These are phyloP conservation scores for Plecturocebus donacophilus DNA, from an alignment of 2,113 vertebrate genomes.

Conservation along the genomic window DNA sequence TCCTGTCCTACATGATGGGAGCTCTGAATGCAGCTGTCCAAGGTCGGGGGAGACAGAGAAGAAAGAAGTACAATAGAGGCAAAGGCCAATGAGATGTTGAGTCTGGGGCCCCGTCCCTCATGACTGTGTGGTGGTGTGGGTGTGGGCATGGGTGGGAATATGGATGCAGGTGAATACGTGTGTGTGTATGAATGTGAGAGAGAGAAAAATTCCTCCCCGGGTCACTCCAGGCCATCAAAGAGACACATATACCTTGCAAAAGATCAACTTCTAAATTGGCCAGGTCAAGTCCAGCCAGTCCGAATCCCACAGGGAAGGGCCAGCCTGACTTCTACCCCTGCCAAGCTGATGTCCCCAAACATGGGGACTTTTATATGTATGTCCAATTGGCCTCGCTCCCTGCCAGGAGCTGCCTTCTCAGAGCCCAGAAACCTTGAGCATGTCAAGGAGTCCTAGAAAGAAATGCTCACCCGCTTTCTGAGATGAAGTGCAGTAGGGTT, in stretches of 20 bases:
- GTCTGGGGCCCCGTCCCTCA: accelerated
- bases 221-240: neutral
- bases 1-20: neutral
- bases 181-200: neutral
- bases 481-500: neutral
- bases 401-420: neutral
- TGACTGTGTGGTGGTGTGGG: neutral
- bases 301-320: neutral
- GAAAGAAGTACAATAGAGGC: neutral
- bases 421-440: neutral
- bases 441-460: neutral
- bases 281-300: neutral
- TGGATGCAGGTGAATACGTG: no score
- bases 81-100: neutral
- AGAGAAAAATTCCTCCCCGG: neutral
- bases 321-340: neutral
- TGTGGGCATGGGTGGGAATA: no score
- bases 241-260: neutral
- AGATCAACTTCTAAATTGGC: conserved; percentile 42
- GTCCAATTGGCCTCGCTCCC: neutral
- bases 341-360: neutral
- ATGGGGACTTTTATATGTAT: accelerated
- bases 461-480: neutral
- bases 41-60: neutral
- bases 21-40: neutral